Evolutionary conservation across 2,113 vertebrate genomes (phyloP), one percentile per base, ranked within the genome.

Genomic region (Chitala chitala): DNA sequence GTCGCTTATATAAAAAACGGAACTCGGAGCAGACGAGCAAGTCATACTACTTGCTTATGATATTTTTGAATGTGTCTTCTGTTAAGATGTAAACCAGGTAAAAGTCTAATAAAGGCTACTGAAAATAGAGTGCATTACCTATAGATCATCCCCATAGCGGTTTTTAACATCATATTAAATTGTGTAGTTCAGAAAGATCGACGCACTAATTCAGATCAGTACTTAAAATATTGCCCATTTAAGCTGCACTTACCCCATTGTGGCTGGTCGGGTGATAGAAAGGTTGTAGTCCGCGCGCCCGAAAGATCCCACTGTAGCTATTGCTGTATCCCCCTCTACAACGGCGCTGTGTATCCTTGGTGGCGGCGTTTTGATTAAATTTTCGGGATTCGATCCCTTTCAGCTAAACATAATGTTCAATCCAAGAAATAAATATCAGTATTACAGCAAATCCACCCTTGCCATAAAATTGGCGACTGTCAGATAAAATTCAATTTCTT

Each of bases 221-320:
- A 22, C 33, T 61, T 50, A 29, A 63, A 72, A 6, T 44, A 46
- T 29, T 46, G 17, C 71, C 46, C 55, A n/a, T 61, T 56, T 8
- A 12, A 15, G 12, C 31, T n/a, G 24, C n/a, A 88, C 89, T 7
- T 87, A 91, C 90, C 90, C 90, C 90, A 91, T 91, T 76, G 85
- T 79, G 83, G 79, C 75, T 77, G 78, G 69, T 78, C 42, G 36
- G 44, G 74, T 29, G 69, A 78, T 77, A 51, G 72, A 76, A 77
- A 50, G 7, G 77, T 71, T 83, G 73, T 77, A 58, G 55, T 76
- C 66, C 53, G 69, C 64, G 78, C 78, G 77, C 54, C 58, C 69
- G 74, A 75, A 65, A 38, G 22, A 71, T 83, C 74, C 46, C 77
- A 77, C 73, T 77, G 54, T 71, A 78, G 69, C 55, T 72, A 72